A percentile compares a stretch with the other conserved stretches of the same genome.
Evolutionary conservation across 2,113 vertebrate genomes (phyloP).

Genomic region (Rhinopithecus roxellana): DNA sequence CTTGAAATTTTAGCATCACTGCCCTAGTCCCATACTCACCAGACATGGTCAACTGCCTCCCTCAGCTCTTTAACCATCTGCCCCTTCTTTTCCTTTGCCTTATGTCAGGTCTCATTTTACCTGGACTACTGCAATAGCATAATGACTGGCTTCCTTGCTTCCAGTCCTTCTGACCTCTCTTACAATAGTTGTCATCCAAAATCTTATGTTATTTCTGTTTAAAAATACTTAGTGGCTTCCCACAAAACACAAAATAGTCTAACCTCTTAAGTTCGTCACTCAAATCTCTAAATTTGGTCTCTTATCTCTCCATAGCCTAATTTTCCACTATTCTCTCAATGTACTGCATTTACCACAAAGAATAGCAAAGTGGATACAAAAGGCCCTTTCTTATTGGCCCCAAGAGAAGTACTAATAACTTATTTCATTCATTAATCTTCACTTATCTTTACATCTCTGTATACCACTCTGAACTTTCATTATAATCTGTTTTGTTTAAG

Average conservation of each 20-base stretch:
- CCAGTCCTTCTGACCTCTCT: not conserved
- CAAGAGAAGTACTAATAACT: not conserved
- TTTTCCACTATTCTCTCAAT: slow-evolving; percentile 6
- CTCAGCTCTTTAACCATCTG: not conserved
- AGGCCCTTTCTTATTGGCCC: not conserved
- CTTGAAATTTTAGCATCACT: not conserved
- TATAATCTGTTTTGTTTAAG: not conserved
- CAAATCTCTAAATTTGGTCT: not conserved
- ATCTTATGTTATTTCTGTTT: not conserved
- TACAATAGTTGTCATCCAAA: not conserved
- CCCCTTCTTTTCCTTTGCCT: not conserved
- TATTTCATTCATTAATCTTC: not conserved
- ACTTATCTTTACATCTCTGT: not conserved
- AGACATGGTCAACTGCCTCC: not conserved
- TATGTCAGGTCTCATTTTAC: not conserved
- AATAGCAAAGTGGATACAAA: not conserved
- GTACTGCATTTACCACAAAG: not conserved
- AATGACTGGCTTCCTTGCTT: not conserved
- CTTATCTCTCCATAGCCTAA: not conserved
- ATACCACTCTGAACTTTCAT: not conserved
- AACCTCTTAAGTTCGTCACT: not conserved
- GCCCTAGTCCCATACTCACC: not conserved
- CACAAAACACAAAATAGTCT: not conserved
- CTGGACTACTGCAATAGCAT: not conserved
- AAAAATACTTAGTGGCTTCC: slow-evolving; percentile 32